These are phyloP conservation scores for Daktulosphaira vitifoliae DNA, from an alignment of 1,140 invertebrate species.

Conservation along the genomic window DNA sequence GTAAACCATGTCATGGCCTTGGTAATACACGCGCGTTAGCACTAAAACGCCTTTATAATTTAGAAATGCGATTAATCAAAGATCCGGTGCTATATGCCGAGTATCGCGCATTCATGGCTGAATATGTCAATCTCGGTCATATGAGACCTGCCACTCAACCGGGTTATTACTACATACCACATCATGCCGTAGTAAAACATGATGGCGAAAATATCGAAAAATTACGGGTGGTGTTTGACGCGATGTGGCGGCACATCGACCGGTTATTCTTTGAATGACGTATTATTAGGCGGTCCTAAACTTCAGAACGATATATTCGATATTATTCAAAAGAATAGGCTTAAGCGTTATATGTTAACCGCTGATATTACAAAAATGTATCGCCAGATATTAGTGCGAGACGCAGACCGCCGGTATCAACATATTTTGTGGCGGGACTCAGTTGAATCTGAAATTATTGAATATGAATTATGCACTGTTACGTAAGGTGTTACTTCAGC, in stretches of 20 bases:
- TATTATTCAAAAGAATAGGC: constrained; percentile 40
- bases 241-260: constrained; percentile 39
- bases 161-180: too few relatives aligned
- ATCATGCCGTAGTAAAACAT: too few relatives aligned
- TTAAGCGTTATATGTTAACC: constrained; percentile 38
- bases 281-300: constrained; percentile 39
- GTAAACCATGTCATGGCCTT: too few relatives aligned
- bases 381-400: constrained; percentile 39
- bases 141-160: too few relatives aligned
- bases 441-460: constrained; percentile 25
- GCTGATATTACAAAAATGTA: constrained; percentile 45
- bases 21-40: too few relatives aligned
- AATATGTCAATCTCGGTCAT: too few relatives aligned
- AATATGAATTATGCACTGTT: constrained; percentile 35
- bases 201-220: constrained; percentile 38
- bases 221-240: constrained; percentile 43
- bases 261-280: constrained; percentile 38
- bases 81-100: background rate
- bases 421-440: constrained; percentile 41
- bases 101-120: background rate
- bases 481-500: constrained; percentile 36
- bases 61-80: too few relatives aligned
- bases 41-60: too few relatives aligned
- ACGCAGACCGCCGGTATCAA: constrained; percentile 40
- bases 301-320: constrained; percentile 40